Conservation (phyloP, 1,140 invertebrate species). For the honey bee (Apis mellifera) region DNA sequence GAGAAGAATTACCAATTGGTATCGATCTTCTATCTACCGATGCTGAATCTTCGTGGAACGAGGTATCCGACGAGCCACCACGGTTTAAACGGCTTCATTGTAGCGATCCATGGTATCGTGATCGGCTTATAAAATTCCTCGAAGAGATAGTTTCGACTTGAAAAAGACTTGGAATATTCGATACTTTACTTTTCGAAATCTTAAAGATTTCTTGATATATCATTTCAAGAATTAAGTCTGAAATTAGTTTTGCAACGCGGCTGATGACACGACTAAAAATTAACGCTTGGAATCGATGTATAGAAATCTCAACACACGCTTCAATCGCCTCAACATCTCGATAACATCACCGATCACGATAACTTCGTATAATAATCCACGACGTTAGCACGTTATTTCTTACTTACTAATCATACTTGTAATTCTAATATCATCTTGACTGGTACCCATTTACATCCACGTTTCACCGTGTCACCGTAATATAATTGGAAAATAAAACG, state of each 20-base stretch:
- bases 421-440: background rate
- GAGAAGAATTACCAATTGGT: conserved; percentile 29
- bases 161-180: background rate
- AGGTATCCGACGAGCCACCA: background rate
- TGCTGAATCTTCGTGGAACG: conserved; percentile 18
- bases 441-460: background rate
- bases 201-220: background rate
- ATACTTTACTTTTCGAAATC: background rate
- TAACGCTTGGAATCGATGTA: too few species aligned
- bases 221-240: too few species aligned
- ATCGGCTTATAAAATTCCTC: background rate
- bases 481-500: conserved; percentile 16
- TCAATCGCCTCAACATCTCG: too few species aligned
- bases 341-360: too few species aligned
- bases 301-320: too few species aligned
- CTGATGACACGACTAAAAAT: too few species aligned
- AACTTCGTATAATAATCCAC: too few species aligned
- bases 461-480: background rate
- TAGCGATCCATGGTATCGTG: background rate
- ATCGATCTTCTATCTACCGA: background rate
- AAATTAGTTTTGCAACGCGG: too few species aligned
- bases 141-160: background rate
- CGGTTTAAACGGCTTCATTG: conserved; percentile 18
- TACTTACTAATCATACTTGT: background rate
- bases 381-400: too few species aligned